These are phyloP conservation scores for Amphipoea lucens DNA, from an alignment of 2,888 invertebrate genomes.

Conservation along the genomic window DNA sequence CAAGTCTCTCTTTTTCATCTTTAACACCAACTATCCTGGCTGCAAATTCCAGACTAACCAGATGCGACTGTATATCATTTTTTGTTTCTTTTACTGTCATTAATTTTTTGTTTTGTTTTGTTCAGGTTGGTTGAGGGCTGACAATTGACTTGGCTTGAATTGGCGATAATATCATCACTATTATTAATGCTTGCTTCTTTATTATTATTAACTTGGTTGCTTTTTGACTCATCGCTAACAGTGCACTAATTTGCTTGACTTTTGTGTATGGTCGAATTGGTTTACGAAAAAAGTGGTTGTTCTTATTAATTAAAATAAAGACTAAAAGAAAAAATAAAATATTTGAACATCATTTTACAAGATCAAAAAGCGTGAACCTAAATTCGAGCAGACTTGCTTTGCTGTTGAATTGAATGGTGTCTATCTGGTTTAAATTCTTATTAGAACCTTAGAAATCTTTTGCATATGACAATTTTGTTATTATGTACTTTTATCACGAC, in stretches of 20 bases:
- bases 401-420: not conserved
- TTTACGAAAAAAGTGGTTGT: not conserved
- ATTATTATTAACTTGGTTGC: conserved; percentile 34
- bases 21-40: not conserved
- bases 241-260: conserved; percentile 8
- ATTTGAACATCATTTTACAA: not conserved
- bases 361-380: not conserved
- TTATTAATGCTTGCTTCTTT: conserved; percentile 35
- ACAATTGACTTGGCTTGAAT: conserved; percentile 43
- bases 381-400: conserved; percentile 15
- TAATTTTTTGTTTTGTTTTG: conserved; percentile 48
- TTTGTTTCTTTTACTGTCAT: not conserved
- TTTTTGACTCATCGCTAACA: conserved; percentile 19
- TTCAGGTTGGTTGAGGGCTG: conserved; percentile 65
- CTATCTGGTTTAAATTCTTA: conserved; percentile 12
- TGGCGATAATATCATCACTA: conserved; percentile 42
- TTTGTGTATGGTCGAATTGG: conserved; percentile 24
- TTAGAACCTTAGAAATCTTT: not conserved
- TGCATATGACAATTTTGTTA: not conserved
- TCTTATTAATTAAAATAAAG: too few species aligned
- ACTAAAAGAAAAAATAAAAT: not conserved
- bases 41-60: not conserved
- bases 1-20: not conserved
- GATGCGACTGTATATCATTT: not conserved
- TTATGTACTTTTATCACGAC: too few species aligned